These are phyloP conservation scores for Phallusia fumigata DNA, from an alignment of 23 tunicate species.

Conservation along the genomic window DNA sequence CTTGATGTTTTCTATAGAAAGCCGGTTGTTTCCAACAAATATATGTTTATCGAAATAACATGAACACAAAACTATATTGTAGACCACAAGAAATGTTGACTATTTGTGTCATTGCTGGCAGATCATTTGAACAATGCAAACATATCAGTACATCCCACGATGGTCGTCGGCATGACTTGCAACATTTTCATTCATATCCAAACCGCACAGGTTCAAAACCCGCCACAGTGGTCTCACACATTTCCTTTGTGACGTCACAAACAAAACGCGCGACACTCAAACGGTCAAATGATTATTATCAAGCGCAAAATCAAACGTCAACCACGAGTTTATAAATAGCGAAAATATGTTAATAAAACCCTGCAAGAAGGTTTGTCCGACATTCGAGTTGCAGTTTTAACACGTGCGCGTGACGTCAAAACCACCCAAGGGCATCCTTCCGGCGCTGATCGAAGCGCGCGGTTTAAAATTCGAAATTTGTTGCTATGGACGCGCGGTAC, in stretches of 20 bases:
- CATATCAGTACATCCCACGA: too few relatives aligned
- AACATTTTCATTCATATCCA: not conserved
- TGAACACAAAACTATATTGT: too few relatives aligned
- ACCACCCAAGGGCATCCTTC: not conserved
- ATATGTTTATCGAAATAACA: too few relatives aligned
- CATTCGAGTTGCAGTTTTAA: not conserved
- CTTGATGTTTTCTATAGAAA: too few relatives aligned
- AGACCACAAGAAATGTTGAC: too few relatives aligned
- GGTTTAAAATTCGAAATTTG: not conserved
- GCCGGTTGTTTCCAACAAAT: too few relatives aligned
- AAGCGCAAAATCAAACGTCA: not conserved
- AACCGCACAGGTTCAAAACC: not conserved
- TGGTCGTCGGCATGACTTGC: not conserved
- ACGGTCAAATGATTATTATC: not conserved
- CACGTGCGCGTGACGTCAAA: constrained; percentile 3
- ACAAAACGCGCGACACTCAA: not conserved
- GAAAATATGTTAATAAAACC: not conserved
- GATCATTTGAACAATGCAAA: too few relatives aligned
- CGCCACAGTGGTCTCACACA: not conserved
- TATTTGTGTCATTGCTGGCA: too few relatives aligned
- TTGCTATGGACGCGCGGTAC: not conserved
- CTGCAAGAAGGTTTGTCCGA: not conserved
- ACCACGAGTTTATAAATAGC: not conserved
- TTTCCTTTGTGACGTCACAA: not conserved
- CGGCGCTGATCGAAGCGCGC: not conserved